Base-by-base conservation (phyloP, 2,797 vertebrate genomes). In the Huso huso region DNA sequence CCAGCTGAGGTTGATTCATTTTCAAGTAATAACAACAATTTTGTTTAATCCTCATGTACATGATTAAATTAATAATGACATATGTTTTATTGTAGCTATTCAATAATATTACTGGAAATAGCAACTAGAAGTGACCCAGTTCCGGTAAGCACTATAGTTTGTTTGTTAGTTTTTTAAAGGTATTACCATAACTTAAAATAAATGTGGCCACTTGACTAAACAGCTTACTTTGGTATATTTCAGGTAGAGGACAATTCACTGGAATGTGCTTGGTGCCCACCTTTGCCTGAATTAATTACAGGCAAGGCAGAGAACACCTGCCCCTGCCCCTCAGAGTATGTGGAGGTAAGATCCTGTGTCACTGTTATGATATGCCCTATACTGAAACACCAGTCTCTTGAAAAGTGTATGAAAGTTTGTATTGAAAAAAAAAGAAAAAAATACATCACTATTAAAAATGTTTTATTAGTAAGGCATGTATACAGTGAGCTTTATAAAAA, bases 91-190 rank as follows among this genome's bases (percentile, higher is more conserved):
- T 78, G 10, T 79, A 94, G 92, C 76, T 93, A 91, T 61, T 90
- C 88, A 8, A 89, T 93, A 68, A 89, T 95, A 80, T 85, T 93
- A 66, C 73, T 96, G 80, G 92, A 93, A 87, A 89, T 94, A 11
- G 89, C 89, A 10, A 90, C 86, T 55, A 84, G 91, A 79, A 91
- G 74, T 62, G 87, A 93, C 68, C 83, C 86, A 0, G 79, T 90
- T 11, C 84, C 79, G 7, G 89, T 93, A 85, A 93, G 92, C 80
- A 11, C 6, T 37, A 18, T 18, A 37, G 37, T 37, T 37, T 37
- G 37, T 37, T 37, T 1, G 37, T 37, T 37, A 37, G 37, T 37
- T 37, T 37, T 37, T 37, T 37, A 37, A 37, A 37, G 37, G 37
- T 37, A 5, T 37, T 5, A 18, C 18, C 18, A 37, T 4, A 37